Conservation (phyloP, 1,140 invertebrate species). For the Bombyx mori region DNA sequence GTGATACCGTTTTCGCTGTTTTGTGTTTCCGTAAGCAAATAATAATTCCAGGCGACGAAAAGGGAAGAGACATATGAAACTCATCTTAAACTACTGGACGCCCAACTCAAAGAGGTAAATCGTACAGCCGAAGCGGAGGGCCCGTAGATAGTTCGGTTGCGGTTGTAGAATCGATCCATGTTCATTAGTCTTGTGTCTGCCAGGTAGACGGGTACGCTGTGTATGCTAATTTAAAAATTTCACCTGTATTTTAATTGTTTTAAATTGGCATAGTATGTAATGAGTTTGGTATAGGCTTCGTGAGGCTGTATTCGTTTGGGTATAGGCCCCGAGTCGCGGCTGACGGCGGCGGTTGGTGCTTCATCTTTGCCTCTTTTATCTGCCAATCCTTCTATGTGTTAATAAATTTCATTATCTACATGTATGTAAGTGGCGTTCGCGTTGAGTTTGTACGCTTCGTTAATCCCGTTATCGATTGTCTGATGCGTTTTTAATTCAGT, state of each 20-base stretch:
- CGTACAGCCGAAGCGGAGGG: constrained; percentile 19
- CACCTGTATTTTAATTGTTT: constrained; percentile 1
- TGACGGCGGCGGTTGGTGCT: constrained; percentile 66
- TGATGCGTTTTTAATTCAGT: constrained; percentile 7
- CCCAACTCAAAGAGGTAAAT: constrained; percentile 94
- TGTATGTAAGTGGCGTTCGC: constrained; percentile 43
- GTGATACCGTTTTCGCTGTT: constrained; percentile 52
- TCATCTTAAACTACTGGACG: constrained; percentile 92
- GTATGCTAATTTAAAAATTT: constrained; percentile 11
- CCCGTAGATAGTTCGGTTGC: constrained; percentile 53
- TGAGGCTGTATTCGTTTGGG: constrained; percentile 37
- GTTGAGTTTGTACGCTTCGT: constrained; percentile 54
- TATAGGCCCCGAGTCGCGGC: constrained; percentile 43
- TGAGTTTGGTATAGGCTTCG: constrained; percentile 12
- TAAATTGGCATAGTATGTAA: constrained; percentile 5
- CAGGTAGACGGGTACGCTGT: constrained; percentile 17
- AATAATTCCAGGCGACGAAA: constrained; percentile 86
- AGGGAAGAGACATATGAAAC: constrained; percentile 96
- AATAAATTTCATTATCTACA: constrained; percentile 45
- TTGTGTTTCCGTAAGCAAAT: constrained; percentile 56
- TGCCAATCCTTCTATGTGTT: constrained; percentile 45
- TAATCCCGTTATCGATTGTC: constrained; percentile 6
- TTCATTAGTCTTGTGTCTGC: constrained; percentile 43
- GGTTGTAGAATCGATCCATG: constrained; percentile 50
- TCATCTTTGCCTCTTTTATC: constrained; percentile 58